A percentile compares a stretch with the other conserved stretches of the same genome.
These are phyloP conservation scores for Coelinius sp. DNA, from an alignment of 2,888 invertebrate genomes.

Conservation along the genomic window DNA sequence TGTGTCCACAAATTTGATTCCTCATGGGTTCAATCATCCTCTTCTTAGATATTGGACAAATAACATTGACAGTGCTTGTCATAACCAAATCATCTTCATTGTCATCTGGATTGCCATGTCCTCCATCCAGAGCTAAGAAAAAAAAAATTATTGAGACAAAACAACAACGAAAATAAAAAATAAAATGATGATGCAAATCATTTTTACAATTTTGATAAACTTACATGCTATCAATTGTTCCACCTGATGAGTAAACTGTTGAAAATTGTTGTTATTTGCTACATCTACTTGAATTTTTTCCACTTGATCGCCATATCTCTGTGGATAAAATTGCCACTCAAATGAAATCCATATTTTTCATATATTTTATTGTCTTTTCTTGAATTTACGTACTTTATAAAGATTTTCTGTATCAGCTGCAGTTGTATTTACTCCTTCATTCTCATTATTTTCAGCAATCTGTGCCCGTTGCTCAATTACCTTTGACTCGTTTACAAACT, in stretches of 20 bases:
- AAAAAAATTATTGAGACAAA: slow-evolving; percentile 9
- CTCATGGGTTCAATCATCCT: slow-evolving; percentile 64
- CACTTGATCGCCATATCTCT: slow-evolving; percentile 9
- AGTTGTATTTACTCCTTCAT: not conserved
- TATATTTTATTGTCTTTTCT: not conserved
- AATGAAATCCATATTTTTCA: too few relatives aligned
- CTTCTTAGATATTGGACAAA: slow-evolving; percentile 65
- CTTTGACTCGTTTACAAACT: not conserved
- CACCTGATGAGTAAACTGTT: slow-evolving; percentile 31
- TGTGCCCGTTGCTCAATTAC: not conserved
- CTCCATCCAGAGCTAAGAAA: slow-evolving; percentile 19
- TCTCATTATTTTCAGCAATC: slow-evolving; percentile 22
- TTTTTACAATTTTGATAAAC: not conserved
- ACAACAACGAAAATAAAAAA: not conserved
- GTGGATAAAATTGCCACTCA: not conserved
- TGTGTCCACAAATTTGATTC: slow-evolving; percentile 62
- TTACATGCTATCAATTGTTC: slow-evolving; percentile 50
- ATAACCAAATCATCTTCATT: slow-evolving; percentile 54
- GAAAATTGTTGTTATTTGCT: not conserved
- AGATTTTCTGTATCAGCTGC: not conserved
- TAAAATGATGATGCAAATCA: not conserved
- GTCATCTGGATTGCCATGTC: slow-evolving; percentile 5
- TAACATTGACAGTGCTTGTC: slow-evolving; percentile 53
- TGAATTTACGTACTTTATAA: slow-evolving; percentile 25
- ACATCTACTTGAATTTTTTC: not conserved